Conservation (phyloP, 1,140 invertebrate species). For the Mamestra configurata region DNA sequence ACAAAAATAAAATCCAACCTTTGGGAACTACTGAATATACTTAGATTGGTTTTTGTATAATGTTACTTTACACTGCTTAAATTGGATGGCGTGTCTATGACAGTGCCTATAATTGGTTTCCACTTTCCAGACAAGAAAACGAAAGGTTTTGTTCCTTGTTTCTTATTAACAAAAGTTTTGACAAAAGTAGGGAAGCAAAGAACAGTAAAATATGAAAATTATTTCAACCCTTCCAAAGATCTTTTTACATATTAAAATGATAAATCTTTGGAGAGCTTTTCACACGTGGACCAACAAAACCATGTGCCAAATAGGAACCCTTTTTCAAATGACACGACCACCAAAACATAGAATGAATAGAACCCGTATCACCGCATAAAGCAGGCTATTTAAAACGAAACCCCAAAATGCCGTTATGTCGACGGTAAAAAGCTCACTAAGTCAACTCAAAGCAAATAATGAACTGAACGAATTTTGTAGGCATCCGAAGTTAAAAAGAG, state of each 20-base stretch:
- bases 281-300: background rate
- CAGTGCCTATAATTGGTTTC: constrained; percentile 2
- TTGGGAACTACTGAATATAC: constrained; percentile 38
- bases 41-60: constrained; percentile 25
- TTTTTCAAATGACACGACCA: constrained; percentile 9
- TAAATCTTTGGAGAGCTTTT: background rate
- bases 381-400: constrained; percentile 37
- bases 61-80: background rate
- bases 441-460: constrained; percentile 66
- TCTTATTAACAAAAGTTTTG: background rate
- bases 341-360: constrained; percentile 32
- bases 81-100: constrained; percentile 11
- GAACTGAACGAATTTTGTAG: constrained; percentile 59
- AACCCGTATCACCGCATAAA: constrained; percentile 16
- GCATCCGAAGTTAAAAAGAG: constrained; percentile 66
- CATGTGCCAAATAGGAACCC: background rate
- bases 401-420: constrained; percentile 54
- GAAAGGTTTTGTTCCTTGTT: background rate
- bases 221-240: background rate
- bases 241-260: background rate
- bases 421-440: constrained; percentile 58
- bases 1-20: no score
- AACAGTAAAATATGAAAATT: background rate
- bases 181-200: background rate
- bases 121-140: background rate